Evolutionary conservation across 64 coral and sea anemone genomes (phyloP), one percentile per base, ranked within the genome.

Genomic region (Hydrozoanthus tunicans): DNA sequence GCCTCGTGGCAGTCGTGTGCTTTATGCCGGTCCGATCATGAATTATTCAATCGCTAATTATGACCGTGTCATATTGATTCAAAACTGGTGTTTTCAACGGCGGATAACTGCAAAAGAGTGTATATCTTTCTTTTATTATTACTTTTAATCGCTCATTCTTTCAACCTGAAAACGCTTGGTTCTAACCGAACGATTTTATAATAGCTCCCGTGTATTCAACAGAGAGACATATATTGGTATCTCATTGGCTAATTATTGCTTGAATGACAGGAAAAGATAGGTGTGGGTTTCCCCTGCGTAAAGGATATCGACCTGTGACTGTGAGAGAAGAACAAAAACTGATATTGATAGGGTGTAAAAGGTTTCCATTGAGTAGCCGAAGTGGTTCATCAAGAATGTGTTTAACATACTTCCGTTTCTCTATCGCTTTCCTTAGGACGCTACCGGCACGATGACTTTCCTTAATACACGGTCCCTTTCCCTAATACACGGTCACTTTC

Each of bases 1-100:
- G 51, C 84, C 84, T 88, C 84, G 84, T 88, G 84, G 84, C 84
- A 61, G 84, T 74, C 84, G 84, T 88, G 84, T 88, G 84, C 69
- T 75, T 61, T 26, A 15, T 13, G 51, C 14, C 3, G 55, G 11
- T 61, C 54, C 58, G 7, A 4, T 74, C 70, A 88, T 88, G 69
- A 88, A 88, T 88, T 88, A 88, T 88, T 88, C 84, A 74, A 61
- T 51, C 56, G 61, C 27, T 43, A 53, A 58, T 9, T 76, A 3
- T 10, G 32, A 8, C 72, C 20, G 66, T 73, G 55, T 55, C 66
- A 32, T 15, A 57, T 25, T 53, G 52, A 3, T 54, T 70, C 4
- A 5, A 70, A 24, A 12, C 52, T 54, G 14, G 7, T 27, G 54
- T 58, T 64, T 10, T 53, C 15, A 20, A 17, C 5, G 32, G 51